Evolutionary conservation across 2,888 invertebrate species (phyloP), one percentile per base, ranked within the genome.

Genomic region (Pterostichus niger): DNA sequence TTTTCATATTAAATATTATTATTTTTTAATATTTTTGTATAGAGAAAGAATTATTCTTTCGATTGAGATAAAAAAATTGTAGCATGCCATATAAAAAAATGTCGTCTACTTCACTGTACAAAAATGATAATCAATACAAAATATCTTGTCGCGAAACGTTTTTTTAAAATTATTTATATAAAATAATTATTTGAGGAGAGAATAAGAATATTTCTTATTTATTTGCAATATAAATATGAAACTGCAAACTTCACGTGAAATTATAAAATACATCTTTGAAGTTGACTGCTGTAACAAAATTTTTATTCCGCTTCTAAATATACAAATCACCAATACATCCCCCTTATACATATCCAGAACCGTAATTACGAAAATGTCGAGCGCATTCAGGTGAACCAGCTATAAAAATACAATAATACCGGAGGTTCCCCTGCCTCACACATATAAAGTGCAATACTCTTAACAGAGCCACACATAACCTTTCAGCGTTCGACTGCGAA

Each of bases 401-500:
- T 6, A 56, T 56, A 56, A 56, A 56, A 56, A 15, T 15, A 56
- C 56, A 56, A 49, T 56, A 56, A 56, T 56, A 56, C 56, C 24
- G 17, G 56, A 13, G 15, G 17, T 17, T 6, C 10, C 44, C 44
- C 44, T 40, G 44, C 46, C 40, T 15, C 64, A 10, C 52, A 13
- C 52, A 17, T 17, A 71, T 71, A 71, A 71, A 71, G 68, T 44
- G 44, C 44, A 71, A 71, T 71, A 40, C 68, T 71, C 17, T 71
- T 71, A 71, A 71, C 68, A 71, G 44, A 71, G 44, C 44, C 68
- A 44, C 56, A 56, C 68, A 71, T 71, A 71, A 77, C 59, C 77
- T 77, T 77, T 77, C 77, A 77, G 59, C 77, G 44, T 68, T 40
- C 7, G n/a, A 44, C 9, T 44, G 6, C 10, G 68, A 44, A 17